Evolutionary conservation across 2,888 invertebrate species (phyloP).

Genomic region (Rhingia campestris): DNA sequence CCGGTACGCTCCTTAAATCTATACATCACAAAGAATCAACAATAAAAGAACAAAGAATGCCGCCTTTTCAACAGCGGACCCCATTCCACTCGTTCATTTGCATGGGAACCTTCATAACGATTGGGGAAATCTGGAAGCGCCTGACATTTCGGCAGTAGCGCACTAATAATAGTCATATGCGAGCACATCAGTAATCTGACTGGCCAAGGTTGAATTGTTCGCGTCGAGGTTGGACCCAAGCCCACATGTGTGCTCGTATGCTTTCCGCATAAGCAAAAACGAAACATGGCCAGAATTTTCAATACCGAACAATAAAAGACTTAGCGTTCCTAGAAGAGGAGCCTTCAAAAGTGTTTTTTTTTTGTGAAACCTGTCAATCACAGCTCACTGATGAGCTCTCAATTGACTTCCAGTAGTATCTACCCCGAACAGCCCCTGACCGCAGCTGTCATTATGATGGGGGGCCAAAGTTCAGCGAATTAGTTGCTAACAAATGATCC

Average conservation of each 20-base stretch:
- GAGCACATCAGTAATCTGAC: conserved; percentile 50
- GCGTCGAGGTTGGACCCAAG: conserved; percentile 13
- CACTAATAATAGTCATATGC: conserved; percentile 58
- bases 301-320: conserved; percentile 14
- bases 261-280: conserved; percentile 47
- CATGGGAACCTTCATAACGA: conserved; percentile 60
- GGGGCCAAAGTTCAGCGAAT: conserved; percentile 54
- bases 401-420: conserved; percentile 69
- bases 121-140: conserved; percentile 71
- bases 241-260: conserved; percentile 42
- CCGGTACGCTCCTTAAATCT: conserved; percentile 9
- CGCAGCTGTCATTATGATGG: background rate
- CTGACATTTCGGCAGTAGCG: conserved; percentile 63
- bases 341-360: conserved; percentile 28
- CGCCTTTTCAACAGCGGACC: conserved; percentile 54
- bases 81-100: conserved; percentile 52
- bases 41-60: conserved; percentile 61
- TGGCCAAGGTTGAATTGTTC: conserved; percentile 53
- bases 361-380: conserved; percentile 69
- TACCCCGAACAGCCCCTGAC: background rate
- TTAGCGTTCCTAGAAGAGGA: conserved; percentile 13
- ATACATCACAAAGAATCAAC: conserved; percentile 32
- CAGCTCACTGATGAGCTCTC: conserved; percentile 62
- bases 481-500: conserved; percentile 58
- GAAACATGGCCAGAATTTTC: conserved; percentile 36